phyloP scores from a whole-genome alignment of 2,113 vertebrate genomes.

The Nibea coibor region DNA sequence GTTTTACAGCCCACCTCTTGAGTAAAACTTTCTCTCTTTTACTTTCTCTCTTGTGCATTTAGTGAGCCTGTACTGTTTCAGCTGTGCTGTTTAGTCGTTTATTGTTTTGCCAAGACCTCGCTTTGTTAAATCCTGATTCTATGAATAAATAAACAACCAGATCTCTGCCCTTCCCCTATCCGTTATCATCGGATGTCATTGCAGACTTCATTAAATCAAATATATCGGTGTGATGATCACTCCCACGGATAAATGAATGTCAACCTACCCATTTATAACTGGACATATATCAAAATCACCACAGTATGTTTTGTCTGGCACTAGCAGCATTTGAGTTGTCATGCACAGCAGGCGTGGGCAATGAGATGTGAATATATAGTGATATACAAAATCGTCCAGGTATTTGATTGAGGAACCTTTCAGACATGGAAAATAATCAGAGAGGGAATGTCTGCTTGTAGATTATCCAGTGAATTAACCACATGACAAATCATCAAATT shows the following conservation, averaged over 20 bases:
- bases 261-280: not conserved
- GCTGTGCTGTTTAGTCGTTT: not conserved
- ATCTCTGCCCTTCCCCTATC: not conserved
- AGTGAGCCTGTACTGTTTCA: not conserved
- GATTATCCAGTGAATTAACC: not conserved
- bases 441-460: not conserved
- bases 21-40: conserved; percentile 23
- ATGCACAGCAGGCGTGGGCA: not conserved
- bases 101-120: conserved; percentile 16
- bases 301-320: not conserved
- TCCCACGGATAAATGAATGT: not conserved
- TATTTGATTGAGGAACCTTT: not conserved
- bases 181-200: not conserved
- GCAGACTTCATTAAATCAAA: not conserved
- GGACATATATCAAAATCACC: not conserved
- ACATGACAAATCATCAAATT: not conserved
- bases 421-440: not conserved
- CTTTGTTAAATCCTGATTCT: conserved; percentile 7
- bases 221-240: not conserved
- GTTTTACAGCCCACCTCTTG: conserved; percentile 27
- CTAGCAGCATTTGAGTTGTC: not conserved
- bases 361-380: not conserved
- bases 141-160: conserved; percentile 24
- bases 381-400: not conserved
- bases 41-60: conserved; percentile 37